Conservation (phyloP, 2,888 invertebrate species). For the Tholera decimalis region DNA sequence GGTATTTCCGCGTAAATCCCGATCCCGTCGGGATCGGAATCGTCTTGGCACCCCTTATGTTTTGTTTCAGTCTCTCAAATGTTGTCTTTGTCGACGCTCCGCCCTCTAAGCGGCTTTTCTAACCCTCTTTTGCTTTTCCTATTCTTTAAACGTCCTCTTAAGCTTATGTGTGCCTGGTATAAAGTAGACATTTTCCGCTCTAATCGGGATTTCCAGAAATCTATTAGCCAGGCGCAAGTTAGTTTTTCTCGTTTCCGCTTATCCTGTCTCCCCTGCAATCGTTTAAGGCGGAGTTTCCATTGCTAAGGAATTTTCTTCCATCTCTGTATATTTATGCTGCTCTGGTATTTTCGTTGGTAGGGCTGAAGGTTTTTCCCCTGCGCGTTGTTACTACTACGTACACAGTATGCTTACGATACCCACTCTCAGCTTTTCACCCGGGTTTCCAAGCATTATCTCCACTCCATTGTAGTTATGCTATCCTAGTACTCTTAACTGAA, state of each 20-base stretch:
- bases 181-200: constrained; percentile 90
- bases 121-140: constrained; percentile 71
- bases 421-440: not conserved
- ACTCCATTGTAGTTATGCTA: constrained; percentile 25
- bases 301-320: constrained; percentile 46
- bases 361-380: constrained; percentile 1
- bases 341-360: not conserved
- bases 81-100: constrained; percentile 67
- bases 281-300: too few species aligned
- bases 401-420: not conserved
- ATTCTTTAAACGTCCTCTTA: constrained; percentile 50
- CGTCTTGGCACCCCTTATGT: not conserved
- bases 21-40: too few species aligned
- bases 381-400: not conserved
- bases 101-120: constrained; percentile 69
- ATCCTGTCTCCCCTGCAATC: constrained; percentile 58
- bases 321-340: constrained; percentile 15
- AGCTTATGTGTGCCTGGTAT: constrained; percentile 81
- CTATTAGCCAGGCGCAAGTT: constrained; percentile 82
- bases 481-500: not conserved
- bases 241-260: constrained; percentile 81
- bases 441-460: constrained; percentile 34
- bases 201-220: constrained; percentile 90
- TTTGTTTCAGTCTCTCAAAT: constrained; percentile 21
- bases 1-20: too few species aligned